Conservation (phyloP, 2,888 invertebrate genomes). For the Lordiphosa fenestrarum region DNA sequence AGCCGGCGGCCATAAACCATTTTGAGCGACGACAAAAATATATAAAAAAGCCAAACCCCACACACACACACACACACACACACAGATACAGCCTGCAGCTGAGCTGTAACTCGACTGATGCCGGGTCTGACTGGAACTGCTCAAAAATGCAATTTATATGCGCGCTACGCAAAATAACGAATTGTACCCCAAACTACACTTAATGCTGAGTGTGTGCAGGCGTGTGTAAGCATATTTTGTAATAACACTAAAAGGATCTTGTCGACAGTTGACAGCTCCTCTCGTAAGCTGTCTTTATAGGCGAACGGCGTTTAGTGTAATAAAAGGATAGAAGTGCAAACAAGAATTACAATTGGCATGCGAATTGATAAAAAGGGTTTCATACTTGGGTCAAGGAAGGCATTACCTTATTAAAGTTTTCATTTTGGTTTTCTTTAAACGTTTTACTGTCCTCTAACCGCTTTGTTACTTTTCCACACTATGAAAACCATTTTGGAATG, state of each 20-base stretch:
- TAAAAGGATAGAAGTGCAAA: slow-evolving; percentile 24
- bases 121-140: slow-evolving; percentile 46
- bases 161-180: slow-evolving; percentile 59
- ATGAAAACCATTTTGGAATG: too few relatives aligned
- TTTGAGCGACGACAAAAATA: slow-evolving; percentile 41
- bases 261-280: slow-evolving; percentile 30
- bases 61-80: neutral
- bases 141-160: slow-evolving; percentile 74
- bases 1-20: slow-evolving; percentile 67
- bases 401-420: too few relatives aligned
- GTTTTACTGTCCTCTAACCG: too few relatives aligned
- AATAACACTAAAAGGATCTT: slow-evolving; percentile 69
- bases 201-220: slow-evolving; percentile 33
- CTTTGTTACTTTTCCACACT: too few relatives aligned
- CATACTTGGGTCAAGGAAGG: too few relatives aligned
- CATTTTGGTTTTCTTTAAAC: too few relatives aligned
- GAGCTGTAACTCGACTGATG: slow-evolving; percentile 20
- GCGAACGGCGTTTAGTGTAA: slow-evolving; percentile 31
- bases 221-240: slow-evolving; percentile 49
- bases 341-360: slow-evolving; percentile 3
- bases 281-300: slow-evolving; percentile 11
- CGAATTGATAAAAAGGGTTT: neutral
- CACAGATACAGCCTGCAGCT: slow-evolving; percentile 33
- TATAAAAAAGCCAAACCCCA: slow-evolving; percentile 4
- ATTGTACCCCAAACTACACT: slow-evolving; percentile 71